These are phyloP conservation scores for Poecile montanus DNA, from an alignment of 2,797 vertebrate genomes.

Conservation along the genomic window DNA sequence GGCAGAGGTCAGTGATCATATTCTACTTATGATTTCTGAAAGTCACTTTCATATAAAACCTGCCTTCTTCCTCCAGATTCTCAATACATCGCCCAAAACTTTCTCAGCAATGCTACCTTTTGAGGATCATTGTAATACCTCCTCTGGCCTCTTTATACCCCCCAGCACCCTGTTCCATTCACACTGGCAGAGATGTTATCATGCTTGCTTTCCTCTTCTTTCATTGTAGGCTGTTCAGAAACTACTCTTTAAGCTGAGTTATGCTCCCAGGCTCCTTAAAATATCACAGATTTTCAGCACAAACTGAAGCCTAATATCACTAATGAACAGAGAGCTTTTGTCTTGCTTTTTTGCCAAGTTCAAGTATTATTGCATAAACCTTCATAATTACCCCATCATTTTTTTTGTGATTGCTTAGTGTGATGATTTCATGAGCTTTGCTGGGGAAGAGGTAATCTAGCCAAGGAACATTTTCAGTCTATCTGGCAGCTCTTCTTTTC, in stretches of 20 bases:
- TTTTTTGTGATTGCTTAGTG: not conserved
- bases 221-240: not conserved
- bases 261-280: conserved; percentile 30
- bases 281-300: conserved; percentile 45
- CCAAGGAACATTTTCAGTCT: conserved; percentile 15
- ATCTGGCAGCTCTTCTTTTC: conserved; percentile 19
- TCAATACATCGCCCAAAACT: not conserved
- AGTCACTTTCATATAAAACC: not conserved
- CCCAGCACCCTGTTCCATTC: not conserved
- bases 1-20: not conserved
- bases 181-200: not conserved
- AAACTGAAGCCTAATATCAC: conserved; percentile 15
- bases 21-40: not conserved
- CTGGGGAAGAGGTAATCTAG: conserved; percentile 27
- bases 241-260: conserved; percentile 3
- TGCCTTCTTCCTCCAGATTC: not conserved
- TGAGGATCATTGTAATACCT: not conserved
- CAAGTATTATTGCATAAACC: conserved; percentile 31
- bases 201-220: not conserved
- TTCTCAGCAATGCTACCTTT: not conserved
- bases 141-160: not conserved
- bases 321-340: conserved; percentile 47
- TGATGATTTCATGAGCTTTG: conserved; percentile 52
- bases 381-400: conserved; percentile 47
- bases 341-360: conserved; percentile 45